Conservation (phyloP, 2,888 invertebrate species). For the Drosophila siamana region DNA sequence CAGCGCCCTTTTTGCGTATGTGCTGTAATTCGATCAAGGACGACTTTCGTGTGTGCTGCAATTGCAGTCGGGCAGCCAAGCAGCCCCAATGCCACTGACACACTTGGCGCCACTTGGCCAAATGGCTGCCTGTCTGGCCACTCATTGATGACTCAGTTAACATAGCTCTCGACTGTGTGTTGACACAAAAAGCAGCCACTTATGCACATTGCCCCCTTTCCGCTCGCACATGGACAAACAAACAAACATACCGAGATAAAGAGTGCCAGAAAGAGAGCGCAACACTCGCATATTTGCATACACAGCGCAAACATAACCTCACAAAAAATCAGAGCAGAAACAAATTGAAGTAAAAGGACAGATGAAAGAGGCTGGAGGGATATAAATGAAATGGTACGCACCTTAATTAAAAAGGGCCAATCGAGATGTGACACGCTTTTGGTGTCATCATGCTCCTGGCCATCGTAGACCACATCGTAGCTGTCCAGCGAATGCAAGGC, state of each 20-base stretch:
- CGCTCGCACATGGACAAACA: background rate
- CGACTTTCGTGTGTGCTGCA: conserved; percentile 27
- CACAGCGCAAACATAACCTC: conserved; percentile 11
- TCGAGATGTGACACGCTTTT: conserved; percentile 78
- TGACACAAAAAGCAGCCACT: conserved; percentile 56
- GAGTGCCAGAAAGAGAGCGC: conserved; percentile 7
- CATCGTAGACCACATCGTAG: conserved; percentile 74
- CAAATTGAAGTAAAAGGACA: background rate
- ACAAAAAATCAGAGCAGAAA: conserved; percentile 3
- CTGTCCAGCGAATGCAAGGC: conserved; percentile 67
- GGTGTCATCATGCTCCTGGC: conserved; percentile 70
- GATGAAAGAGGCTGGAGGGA: no score
- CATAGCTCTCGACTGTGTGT: conserved; percentile 48
- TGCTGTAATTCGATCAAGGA: conserved; percentile 58
- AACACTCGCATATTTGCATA: conserved; percentile 25
- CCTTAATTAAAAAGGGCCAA: conserved; percentile 85
- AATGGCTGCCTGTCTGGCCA: conserved; percentile 5
- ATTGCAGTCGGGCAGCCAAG: conserved; percentile 9
- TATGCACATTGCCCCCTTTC: conserved; percentile 1
- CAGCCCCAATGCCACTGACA: conserved; percentile 47
- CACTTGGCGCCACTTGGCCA: conserved; percentile 48
- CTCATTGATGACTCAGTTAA: conserved; percentile 52
- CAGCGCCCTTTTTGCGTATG: conserved; percentile 3
- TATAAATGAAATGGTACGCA: conserved; percentile 31
- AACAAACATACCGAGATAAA: background rate